A percentile compares a stretch with the other conserved stretches of the same genome.
phyloP scores from a whole-genome alignment of 2,888 invertebrate species.

The Zonitis immaculata region DNA sequence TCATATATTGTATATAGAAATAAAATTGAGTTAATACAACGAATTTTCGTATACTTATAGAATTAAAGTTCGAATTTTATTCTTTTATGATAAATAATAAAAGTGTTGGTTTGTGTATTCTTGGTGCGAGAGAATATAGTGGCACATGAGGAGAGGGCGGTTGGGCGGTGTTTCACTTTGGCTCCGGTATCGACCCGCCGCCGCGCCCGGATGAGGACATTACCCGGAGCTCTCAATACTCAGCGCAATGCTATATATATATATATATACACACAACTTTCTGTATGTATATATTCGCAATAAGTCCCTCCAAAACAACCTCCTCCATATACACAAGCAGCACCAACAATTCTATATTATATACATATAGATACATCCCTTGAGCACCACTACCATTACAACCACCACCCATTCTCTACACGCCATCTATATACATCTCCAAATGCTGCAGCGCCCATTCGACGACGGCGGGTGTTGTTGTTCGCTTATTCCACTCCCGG shows the following conservation, averaged over 20 bases:
- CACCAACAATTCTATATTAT: constrained; percentile 7
- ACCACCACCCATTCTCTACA: constrained; percentile 18
- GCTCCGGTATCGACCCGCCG: constrained; percentile 45
- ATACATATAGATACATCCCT: not conserved
- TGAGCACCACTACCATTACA: not conserved
- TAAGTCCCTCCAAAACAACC: constrained; percentile 32
- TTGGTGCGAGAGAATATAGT: constrained; percentile 37
- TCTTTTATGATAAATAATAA: no score
- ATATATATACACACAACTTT: no score
- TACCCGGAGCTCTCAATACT: constrained; percentile 49
- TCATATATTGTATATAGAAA: no score
- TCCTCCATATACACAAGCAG: constrained; percentile 34
- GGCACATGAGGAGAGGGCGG: constrained; percentile 43
- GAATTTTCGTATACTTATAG: no score
- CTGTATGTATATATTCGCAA: no score
- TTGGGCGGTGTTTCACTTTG: constrained; percentile 32
- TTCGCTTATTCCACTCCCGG: constrained; percentile 19
- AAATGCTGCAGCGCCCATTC: constrained; percentile 23
- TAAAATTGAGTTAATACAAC: no score
- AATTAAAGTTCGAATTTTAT: no score
- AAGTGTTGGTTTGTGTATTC: constrained; percentile 15
- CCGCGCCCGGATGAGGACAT: constrained; percentile 47
- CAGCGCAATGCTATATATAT: constrained; percentile 43
- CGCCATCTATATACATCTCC: constrained; percentile 24
- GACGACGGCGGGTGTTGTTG: not conserved